Base-by-base conservation (phyloP, 2,888 invertebrate species). In the Clitarchus hookeri region DNA sequence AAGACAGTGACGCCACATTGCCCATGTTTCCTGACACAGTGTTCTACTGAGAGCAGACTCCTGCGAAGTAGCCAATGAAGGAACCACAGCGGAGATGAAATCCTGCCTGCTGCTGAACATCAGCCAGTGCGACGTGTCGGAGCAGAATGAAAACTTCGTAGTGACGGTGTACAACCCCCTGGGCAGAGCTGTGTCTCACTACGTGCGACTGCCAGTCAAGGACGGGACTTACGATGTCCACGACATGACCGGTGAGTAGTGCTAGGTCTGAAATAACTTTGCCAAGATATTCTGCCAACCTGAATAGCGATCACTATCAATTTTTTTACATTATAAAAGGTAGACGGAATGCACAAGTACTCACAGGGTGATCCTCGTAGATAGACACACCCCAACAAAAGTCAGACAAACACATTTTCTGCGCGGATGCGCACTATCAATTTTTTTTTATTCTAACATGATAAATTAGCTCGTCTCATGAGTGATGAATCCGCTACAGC, bases 101-200 rank as follows among this genome's bases (percentile, higher is more conserved):
- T 92, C 92, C 27, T 97, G 97, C 90, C 91, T 93, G 83, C 91
- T 94, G 11, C 90, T 96, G 13, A 98, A 98, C 90, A 95, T 97
- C 19, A 97, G 97, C 86, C 93, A 94, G 53, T 98, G 98, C 89
- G 90, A 91, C 0, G 90, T 94, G 0, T 94, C 96, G 0, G 97
- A 97, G 90, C 90, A 91, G 0, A 93, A 91, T 36, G 89, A 92
- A 0, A 91, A 93, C 86, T 96, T 97, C 90, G 92, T 95, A 4
- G 94, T 97, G 0, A 95, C 96, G 0, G 90, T 97, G 0, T 98
- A 97, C 91, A 98, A 98, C 91, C 97, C 98, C 0, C 89, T 97
- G 44, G 95, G 95, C 6, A 94, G 94, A 91, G 89, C 91, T 0
- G 92, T 94, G 0, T 91, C 91, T 1, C 93, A 94, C 16, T 94